phyloP scores from a whole-genome alignment of 1,140 invertebrate species.

The Calliphora vicina region DNA sequence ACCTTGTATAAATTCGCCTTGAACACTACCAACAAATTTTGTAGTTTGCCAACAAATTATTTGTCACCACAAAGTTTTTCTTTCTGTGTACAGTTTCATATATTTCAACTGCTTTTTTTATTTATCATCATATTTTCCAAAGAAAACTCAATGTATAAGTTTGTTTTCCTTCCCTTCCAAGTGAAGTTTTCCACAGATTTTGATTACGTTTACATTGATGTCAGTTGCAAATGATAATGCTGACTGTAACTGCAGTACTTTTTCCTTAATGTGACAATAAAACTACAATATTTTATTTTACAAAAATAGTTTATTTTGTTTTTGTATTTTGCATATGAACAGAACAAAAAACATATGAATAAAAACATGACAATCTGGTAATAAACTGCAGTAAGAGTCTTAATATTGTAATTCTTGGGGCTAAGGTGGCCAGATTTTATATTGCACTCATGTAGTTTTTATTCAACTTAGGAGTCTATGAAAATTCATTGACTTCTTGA shows the following conservation, averaged over 20 bases:
- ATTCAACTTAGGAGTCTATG: no score
- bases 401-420: not conserved
- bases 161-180: no score
- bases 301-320: not conserved
- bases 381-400: not conserved
- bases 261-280: not conserved
- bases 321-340: no score
- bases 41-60: no score
- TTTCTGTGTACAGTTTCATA: not conserved
- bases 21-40: no score
- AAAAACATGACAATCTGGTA: not conserved
- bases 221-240: not conserved
- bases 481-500: no score
- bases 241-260: not conserved
- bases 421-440: no score
- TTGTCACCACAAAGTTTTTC: no score
- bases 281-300: not conserved
- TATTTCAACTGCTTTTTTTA: no score
- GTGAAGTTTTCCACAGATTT: not conserved
- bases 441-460: no score
- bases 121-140: not conserved
- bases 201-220: not conserved
- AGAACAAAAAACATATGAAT: not conserved
- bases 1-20: no score
- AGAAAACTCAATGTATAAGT: not conserved